A percentile compares a stretch with the other conserved stretches of the same genome.
Conservation (phyloP, 2,888 invertebrate genomes). For the Gandaritis pyraliata region DNA sequence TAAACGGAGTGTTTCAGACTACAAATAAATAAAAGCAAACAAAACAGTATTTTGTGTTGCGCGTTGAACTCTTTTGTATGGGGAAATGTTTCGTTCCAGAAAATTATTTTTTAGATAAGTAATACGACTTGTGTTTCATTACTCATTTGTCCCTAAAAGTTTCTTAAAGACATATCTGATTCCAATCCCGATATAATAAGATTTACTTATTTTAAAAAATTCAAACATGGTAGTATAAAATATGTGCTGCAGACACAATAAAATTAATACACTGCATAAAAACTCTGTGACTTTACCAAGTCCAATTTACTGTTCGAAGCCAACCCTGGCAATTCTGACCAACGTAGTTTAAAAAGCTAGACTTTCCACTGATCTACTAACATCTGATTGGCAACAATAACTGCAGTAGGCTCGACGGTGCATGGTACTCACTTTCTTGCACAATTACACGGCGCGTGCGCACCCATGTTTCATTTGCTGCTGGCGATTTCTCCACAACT, state of each 20-base stretch:
- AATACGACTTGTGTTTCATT: too few relatives aligned
- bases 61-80: slow-evolving; percentile 25
- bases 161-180: too few relatives aligned
- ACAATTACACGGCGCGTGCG: slow-evolving; percentile 75
- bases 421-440: slow-evolving; percentile 70
- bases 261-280: too few relatives aligned
- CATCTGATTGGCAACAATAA: slow-evolving; percentile 28
- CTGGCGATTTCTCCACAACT: slow-evolving; percentile 66
- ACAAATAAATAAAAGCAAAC: not conserved
- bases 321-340: slow-evolving; percentile 9
- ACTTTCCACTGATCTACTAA: slow-evolving; percentile 28
- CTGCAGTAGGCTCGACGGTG: slow-evolving; percentile 32
- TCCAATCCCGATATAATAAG: too few relatives aligned
- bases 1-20: too few relatives aligned
- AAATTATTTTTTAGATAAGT: too few relatives aligned
- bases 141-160: too few relatives aligned
- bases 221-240: too few relatives aligned
- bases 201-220: too few relatives aligned
- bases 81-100: not conserved
- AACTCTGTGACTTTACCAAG: not conserved
- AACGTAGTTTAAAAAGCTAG: slow-evolving; percentile 23
- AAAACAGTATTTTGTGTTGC: slow-evolving; percentile 6
- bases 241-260: too few relatives aligned
- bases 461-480: slow-evolving; percentile 65
- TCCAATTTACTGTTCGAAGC: not conserved